Base-by-base conservation (phyloP, 2,113 vertebrate genomes). In the Engystomops pustulosus region DNA sequence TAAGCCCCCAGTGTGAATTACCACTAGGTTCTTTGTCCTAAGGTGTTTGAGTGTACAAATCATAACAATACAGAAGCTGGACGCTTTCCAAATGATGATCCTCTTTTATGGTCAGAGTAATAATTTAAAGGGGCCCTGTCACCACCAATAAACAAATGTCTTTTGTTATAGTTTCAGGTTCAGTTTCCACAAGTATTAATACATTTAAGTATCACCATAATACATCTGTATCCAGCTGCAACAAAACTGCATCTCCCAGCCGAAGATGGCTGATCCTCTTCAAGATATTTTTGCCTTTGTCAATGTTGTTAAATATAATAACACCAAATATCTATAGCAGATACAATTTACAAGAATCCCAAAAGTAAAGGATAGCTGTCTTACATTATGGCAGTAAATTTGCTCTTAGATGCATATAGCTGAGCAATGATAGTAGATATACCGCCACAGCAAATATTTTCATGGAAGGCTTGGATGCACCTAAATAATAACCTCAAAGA, bases 11-110 rank as follows among this genome's bases (percentile, higher is more conserved):
- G 45, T 30, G n/a, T 53, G 55, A 53, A 10, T 51, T n/a, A n/a
- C 72, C 32, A 23, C 67, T 65, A 78, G 74, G 62, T 78, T 45
- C 9, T 69, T 69, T 49, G 60, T 70, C 51, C 32, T 74, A 38
- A 11, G 34, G 38, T 41, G 18, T 41, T n/a, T 27, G 36, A 27
- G 47, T 47, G 41, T 72, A 8, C 2, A 15, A 45, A 45, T n/a
- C 34, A 38, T 38, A 69, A 36, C n/a, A 49, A 34, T 58, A 81
- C 47, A n/a, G 12, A 6, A 49, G 49, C 49, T 72, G 67, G 32
- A 70, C 2, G 1, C 2, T 30, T 15, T 53, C 79, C 79, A 81
- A 25, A 70, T 53, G 20, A 81, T 38, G 49, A 81, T 69, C 11
- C 47, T 49, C 36, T 34, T 45, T 38, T 76, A 76, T 34, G 74